Evolutionary conservation across 2,797 vertebrate species (phyloP).

Genomic region (Taeniopygia guttata): DNA sequence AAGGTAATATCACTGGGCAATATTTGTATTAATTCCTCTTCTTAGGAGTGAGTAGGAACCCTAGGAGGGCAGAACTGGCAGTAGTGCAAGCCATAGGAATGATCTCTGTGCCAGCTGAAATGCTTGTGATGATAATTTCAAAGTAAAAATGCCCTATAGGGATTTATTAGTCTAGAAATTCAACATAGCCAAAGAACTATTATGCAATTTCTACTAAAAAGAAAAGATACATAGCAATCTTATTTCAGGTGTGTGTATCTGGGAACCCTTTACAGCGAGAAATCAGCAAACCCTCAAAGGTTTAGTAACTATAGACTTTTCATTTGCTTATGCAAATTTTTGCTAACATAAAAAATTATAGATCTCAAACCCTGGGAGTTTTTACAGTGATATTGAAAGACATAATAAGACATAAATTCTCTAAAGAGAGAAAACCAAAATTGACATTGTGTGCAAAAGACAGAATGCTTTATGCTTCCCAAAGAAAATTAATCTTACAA

Average conservation of each 20-base stretch:
- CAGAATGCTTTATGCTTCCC: slow-evolving; percentile 31
- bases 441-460: not conserved
- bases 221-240: not conserved
- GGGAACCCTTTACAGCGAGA: not conserved
- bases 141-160: slow-evolving; percentile 10
- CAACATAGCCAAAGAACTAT: not conserved
- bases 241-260: not conserved
- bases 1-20: not conserved
- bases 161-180: not conserved
- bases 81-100: not conserved
- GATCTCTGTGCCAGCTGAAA: slow-evolving; percentile 2
- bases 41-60: not conserved
- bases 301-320: not conserved
- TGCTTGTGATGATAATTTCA: not conserved
- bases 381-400: not conserved
- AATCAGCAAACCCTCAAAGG: not conserved
- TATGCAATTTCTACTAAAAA: not conserved
- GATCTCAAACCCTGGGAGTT: not conserved
- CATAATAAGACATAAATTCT: not conserved
- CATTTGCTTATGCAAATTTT: not conserved
- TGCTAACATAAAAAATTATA: not conserved
- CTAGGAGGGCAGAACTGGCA: not conserved
- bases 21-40: not conserved
- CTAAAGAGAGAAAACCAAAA: slow-evolving; percentile 17
- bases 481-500: slow-evolving; percentile 62